Percentiles rank a stretch among this genome's conserved stretches.
Conservation (phyloP, 2,797 vertebrate species). For the Poecilia picta region DNA sequence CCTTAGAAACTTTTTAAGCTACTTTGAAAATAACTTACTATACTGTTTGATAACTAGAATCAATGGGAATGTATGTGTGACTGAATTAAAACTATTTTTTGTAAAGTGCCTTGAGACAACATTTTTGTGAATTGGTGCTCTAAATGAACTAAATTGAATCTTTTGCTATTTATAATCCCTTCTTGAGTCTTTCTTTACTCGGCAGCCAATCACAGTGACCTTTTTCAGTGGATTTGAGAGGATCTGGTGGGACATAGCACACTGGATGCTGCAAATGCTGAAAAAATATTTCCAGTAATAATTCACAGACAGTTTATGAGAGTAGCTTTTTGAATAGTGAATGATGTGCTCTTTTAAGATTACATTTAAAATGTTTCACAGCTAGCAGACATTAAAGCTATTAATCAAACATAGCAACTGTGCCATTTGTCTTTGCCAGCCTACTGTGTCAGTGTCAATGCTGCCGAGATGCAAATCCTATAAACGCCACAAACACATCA, state of each 20-base stretch:
- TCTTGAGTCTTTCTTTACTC: neutral
- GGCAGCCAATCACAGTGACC: neutral
- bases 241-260: neutral
- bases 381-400: conserved; percentile 72
- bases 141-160: neutral
- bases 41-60: too few species aligned
- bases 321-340: conserved; percentile 70
- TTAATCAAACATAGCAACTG: conserved; percentile 74
- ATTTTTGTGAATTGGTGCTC: too few species aligned
- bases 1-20: too few species aligned
- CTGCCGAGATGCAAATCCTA: conserved; percentile 23
- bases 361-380: conserved; percentile 68
- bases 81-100: too few species aligned
- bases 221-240: neutral
- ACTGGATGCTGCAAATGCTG: conserved; percentile 49
- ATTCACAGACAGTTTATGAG: conserved; percentile 71
- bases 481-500: conserved; percentile 65
- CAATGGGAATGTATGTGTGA: too few species aligned
- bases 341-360: conserved; percentile 75
- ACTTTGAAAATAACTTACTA: too few species aligned
- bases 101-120: too few species aligned
- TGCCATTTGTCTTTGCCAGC: conserved; percentile 60
- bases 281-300: conserved; percentile 56
- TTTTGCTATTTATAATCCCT: neutral
- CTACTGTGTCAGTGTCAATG: conserved; percentile 61